Base-by-base conservation (phyloP, 2,113 vertebrate species). In the Chinchilla lanigera region DNA sequence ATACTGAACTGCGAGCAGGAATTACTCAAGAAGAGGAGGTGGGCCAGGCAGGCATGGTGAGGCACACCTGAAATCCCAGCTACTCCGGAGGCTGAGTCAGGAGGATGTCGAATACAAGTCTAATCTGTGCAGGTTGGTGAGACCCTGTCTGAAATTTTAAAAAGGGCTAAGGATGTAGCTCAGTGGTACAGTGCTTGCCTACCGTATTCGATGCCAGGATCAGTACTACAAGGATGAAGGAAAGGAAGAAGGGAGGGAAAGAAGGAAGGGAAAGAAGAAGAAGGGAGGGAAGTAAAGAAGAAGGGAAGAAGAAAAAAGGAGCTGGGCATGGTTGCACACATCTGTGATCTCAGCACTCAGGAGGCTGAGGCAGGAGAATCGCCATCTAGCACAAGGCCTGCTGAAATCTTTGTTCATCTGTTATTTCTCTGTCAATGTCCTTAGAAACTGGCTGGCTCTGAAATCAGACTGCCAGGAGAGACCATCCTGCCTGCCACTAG, bases 1-100 rank as follows among this genome's bases (percentile, higher is more conserved):
- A 93, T 97, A 97, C 98, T 98, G 97, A 96, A 69, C 92, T 35
- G 2, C 5, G 10, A 98, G 97, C 98, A 98, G 22, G 71, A 44
- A 28, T 26, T 44, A 24, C 7, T 50, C 44, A 78, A 50, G 44
- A 50, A 26, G 71, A 75, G 71, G 41, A 44, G 22, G 38, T 26
- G 71, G 26, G 71, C 71, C 71, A 75, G 71, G 38, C 71, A 75
- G 71, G 38, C 38, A 28, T 3, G 19, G 71, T 5, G 20, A 41
- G 1, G 4, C 38, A 44, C 38, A 24, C 38, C 9, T 44, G 71
- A 44, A 75, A 38, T 22, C 71, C 71, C 22, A 75, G 71, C 38
- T 26, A 44, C 41, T 26, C 4, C 0, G 24, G 71, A 75, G 22
- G 71, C 71, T 75, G 71, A 75, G 71, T 22, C 71, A 75, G 71